Conservation (phyloP, 2,797 vertebrate species). For the Acipenser oxyrinchus region DNA sequence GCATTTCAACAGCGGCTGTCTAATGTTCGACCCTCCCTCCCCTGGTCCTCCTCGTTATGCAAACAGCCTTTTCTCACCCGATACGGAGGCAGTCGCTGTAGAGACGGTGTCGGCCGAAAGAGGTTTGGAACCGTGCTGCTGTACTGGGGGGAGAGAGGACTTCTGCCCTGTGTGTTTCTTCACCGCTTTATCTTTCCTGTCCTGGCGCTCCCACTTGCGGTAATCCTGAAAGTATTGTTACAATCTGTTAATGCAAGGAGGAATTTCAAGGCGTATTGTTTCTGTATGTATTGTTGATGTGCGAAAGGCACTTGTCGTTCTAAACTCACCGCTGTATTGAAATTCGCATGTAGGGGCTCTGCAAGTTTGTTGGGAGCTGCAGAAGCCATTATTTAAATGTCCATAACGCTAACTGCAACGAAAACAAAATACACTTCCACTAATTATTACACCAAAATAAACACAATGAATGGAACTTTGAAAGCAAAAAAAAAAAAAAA, state of each 20-base stretch:
- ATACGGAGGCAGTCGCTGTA: too few relatives aligned
- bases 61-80: neutral
- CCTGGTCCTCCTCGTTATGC: neutral
- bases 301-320: conserved; percentile 15
- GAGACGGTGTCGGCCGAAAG: neutral
- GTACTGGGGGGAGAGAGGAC: conserved; percentile 4
- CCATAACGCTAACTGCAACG: too few relatives aligned
- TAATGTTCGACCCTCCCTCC: too few relatives aligned
- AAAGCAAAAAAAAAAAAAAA: too few relatives aligned
- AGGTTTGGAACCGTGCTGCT: neutral
- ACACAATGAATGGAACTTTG: too few relatives aligned
- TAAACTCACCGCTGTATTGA: conserved; percentile 19
- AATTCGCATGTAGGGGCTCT: conserved; percentile 10
- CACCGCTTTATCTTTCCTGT: neutral
- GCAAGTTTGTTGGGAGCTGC: neutral
- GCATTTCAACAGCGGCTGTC: too few relatives aligned
- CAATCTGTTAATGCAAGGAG: conserved; percentile 7
- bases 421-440: too few relatives aligned
- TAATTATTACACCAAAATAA: too few relatives aligned
- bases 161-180: neutral
- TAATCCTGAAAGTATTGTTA: conserved; percentile 27
- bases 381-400: neutral
- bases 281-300: conserved; percentile 8
- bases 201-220: conserved; percentile 24
- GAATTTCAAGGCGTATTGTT: conserved; percentile 24